These are phyloP conservation scores for Drosophila persimilis DNA, from an alignment of 1,140 invertebrate species.

Conservation along the genomic window DNA sequence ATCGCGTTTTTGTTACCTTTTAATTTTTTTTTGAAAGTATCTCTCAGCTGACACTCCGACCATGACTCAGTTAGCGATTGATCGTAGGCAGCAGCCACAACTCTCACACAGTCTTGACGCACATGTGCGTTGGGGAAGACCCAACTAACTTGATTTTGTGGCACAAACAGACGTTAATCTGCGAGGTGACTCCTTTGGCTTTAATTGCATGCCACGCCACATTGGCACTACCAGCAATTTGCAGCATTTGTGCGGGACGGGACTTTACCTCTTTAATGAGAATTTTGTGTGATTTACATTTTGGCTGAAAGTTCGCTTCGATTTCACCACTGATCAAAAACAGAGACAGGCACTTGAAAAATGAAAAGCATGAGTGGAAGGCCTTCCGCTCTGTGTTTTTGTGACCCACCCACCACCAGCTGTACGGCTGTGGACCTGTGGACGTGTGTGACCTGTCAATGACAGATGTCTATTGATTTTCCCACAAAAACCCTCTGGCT, in stretches of 20 bases:
- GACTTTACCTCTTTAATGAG: conserved; percentile 47
- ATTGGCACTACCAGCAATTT: neutral
- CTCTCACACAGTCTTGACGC: conserved; percentile 49
- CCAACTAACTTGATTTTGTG: conserved; percentile 46
- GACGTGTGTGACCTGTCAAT: conserved; percentile 25
- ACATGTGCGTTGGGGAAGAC: conserved; percentile 64
- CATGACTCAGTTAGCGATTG: conserved; percentile 63
- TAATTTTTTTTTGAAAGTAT: conserved; percentile 60
- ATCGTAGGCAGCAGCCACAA: conserved; percentile 20
- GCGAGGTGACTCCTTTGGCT: conserved; percentile 29
- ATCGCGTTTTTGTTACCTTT: conserved; percentile 27
- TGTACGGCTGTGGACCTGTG: neutral
- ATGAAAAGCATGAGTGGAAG: conserved; percentile 20
- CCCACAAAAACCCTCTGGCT: conserved; percentile 23
- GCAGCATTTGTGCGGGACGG: conserved; percentile 10
- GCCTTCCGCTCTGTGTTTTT: conserved; percentile 31
- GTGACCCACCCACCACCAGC: conserved; percentile 1
- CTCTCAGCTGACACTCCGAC: conserved; percentile 23
- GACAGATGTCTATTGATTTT: conserved; percentile 68
- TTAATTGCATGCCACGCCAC: conserved; percentile 12
- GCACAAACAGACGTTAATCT: conserved; percentile 42
- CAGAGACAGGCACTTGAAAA: conserved; percentile 51
- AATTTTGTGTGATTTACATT: conserved; percentile 53
- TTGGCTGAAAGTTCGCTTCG: neutral
- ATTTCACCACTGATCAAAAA: conserved; percentile 22